A percentile compares a stretch with the other conserved stretches of the same genome.
These are phyloP conservation scores for Nerophis lumbriciformis DNA, from an alignment of 2,113 vertebrate species.

Conservation along the genomic window DNA sequence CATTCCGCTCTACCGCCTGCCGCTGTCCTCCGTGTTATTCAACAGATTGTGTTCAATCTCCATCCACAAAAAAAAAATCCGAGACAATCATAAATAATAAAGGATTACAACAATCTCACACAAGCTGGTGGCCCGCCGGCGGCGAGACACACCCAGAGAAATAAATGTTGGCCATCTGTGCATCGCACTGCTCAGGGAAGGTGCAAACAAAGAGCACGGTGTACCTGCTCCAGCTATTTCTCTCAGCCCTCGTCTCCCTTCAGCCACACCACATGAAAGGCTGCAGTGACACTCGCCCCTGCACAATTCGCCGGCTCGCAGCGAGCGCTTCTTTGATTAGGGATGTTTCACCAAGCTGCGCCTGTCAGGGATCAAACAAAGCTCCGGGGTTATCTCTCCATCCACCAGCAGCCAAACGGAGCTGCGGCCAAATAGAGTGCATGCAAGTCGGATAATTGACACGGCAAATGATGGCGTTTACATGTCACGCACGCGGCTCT, in stretches of 20 bases:
- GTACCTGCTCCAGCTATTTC: slow-evolving; percentile 65
- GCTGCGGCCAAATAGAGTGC: slow-evolving; percentile 37
- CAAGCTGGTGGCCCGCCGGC: slow-evolving; percentile 66
- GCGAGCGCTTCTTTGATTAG: slow-evolving; percentile 58
- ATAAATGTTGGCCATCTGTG: slow-evolving; percentile 78
- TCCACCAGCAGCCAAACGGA: slow-evolving; percentile 34
- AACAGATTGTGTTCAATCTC: slow-evolving; percentile 75
- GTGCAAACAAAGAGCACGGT: slow-evolving; percentile 69
- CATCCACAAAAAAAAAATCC: slow-evolving; percentile 68
- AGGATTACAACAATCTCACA: slow-evolving; percentile 75
- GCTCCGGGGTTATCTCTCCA: slow-evolving; percentile 55
- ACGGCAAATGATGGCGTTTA: slow-evolving; percentile 60
- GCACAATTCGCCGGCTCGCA: slow-evolving; percentile 47
- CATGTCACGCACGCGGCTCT: slow-evolving; percentile 49
- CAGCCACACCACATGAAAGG: slow-evolving; percentile 53
- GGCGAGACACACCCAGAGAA: slow-evolving; percentile 67
- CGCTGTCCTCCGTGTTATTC: slow-evolving; percentile 60
- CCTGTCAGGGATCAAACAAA: slow-evolving; percentile 60
- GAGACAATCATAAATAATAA: slow-evolving; percentile 79
- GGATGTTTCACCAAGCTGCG: slow-evolving; percentile 55
- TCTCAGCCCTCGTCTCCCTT: slow-evolving; percentile 21
- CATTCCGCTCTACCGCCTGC: slow-evolving; percentile 55
- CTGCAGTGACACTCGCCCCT: slow-evolving; percentile 56
- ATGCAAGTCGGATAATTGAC: slow-evolving; percentile 51
- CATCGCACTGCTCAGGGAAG: slow-evolving; percentile 70